Base-by-base conservation (phyloP, 2,113 vertebrate genomes). In the Tragulus kanchil region DNA sequence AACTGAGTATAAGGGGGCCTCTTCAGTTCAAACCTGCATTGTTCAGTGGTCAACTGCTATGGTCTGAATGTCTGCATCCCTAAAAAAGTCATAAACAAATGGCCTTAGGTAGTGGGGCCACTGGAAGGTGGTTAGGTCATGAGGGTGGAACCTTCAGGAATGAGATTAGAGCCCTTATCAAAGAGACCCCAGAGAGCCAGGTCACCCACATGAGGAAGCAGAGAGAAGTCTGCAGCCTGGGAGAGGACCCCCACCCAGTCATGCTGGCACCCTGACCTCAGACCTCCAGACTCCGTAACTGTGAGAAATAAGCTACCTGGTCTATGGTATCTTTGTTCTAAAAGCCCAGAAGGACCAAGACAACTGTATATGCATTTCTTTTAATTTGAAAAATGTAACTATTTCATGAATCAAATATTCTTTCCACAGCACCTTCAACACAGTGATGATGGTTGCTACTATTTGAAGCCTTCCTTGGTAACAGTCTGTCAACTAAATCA, bases 391-490 rank as follows among this genome's bases (percentile, higher is more conserved):
- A 95, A 64, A 65, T 26, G 61, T 15, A 87, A 93, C 56, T 59
- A 89, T 73, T 90, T 52, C 58, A 79, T 84, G n/a, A 83, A 73
- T 86, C 42, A 87, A 86, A 90, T 79, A 79, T 31, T 75, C 26
- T 64, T 95, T 42, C 65, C 19, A 71, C 19, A 93, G 62, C 90
- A 59, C 64, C 94, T 95, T 93, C 50, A 64, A 82, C 94, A 85
- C 19, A 97, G 28, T 82, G 17, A 58, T 36, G 48, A 78, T 11
- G 15, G 50, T 28, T 92, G 23, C 25, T 87, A 52, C 25, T 87
- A 52, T 79, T 31, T 92, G 56, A 90, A 75, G 25, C 19, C 36
- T 77, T 87, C n/a, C 23, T 83, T 71, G 3, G 15, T 58, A 69
- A 92, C 1, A 88, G 15, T 61, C 52, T 87, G 23, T 5, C 45